Conservation (phyloP, 53 echinoderm and acorn worm species). For the Astropecten irregularis region DNA sequence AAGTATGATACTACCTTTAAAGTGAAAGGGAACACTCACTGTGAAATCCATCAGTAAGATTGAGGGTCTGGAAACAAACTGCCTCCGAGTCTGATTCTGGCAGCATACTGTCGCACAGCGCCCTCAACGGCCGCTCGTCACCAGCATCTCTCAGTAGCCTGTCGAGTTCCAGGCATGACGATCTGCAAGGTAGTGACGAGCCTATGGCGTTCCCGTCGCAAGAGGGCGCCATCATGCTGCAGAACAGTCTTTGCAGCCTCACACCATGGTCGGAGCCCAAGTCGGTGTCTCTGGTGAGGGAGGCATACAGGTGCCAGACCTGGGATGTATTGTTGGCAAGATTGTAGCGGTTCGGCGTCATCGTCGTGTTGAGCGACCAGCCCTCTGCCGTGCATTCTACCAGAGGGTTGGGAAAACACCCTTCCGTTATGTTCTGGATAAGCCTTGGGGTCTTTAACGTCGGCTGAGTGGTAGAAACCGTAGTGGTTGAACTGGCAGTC, state of each 20-base stretch:
- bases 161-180: not conserved
- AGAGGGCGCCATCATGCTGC: slow-evolving; percentile 33
- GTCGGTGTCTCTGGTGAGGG: not conserved
- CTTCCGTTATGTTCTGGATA: not conserved
- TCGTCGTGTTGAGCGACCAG: slow-evolving; percentile 14
- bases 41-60: not conserved
- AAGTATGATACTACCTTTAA: too few species aligned
- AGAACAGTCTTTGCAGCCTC: not conserved
- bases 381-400: not conserved
- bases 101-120: slow-evolving; percentile 18
- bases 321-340: not conserved
- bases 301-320: not conserved
- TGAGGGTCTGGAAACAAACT: not conserved
- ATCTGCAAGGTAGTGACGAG: slow-evolving; percentile 15
- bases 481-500: not conserved
- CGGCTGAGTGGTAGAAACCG: not conserved
- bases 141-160: not conserved
- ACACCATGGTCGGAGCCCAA: not conserved
- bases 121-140: not conserved
- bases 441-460: not conserved
- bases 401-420: not conserved
- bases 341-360: slow-evolving; percentile 2
- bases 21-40: slow-evolving; percentile 18
- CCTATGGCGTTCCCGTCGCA: slow-evolving; percentile 12
- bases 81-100: slow-evolving; percentile 19